phyloP scores from a whole-genome alignment of 2,797 vertebrate genomes.

The Coregonus ussuriensis region DNA sequence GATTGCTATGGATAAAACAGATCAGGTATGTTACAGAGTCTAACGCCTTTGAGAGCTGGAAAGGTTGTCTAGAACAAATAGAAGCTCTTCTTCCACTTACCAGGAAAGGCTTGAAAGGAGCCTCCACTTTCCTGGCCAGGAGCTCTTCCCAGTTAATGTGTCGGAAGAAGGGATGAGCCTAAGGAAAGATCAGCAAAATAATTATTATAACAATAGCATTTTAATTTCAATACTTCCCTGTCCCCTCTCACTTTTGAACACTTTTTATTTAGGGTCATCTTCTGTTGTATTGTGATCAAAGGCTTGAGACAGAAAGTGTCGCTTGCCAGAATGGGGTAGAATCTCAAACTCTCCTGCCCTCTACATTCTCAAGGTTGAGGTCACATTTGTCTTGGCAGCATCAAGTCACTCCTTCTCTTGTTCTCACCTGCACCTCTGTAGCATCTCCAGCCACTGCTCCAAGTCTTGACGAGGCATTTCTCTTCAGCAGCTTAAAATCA shows the following conservation, averaged over 20 bases:
- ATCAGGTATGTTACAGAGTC: conserved; percentile 19
- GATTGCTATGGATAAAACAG: conserved; percentile 84
- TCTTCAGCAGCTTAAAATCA: conserved; percentile 89
- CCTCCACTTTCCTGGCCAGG: conserved; percentile 93
- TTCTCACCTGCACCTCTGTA: conserved; percentile 92
- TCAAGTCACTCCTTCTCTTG: neutral
- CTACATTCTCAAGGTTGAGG: too few relatives aligned
- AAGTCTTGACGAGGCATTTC: conserved; percentile 93
- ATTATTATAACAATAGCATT: neutral
- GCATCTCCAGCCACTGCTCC: conserved; percentile 92
- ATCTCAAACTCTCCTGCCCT: too few relatives aligned
- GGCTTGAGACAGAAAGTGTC: too few relatives aligned
- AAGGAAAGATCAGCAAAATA: conserved; percentile 15
- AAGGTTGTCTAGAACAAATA: conserved; percentile 22
- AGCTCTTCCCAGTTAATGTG: conserved; percentile 97
- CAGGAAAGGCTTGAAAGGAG: conserved; percentile 95
- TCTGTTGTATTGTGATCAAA: neutral
- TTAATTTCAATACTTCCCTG: neutral
- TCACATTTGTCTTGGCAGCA: neutral
- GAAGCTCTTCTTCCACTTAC: conserved; percentile 69
- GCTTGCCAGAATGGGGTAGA: too few relatives aligned
- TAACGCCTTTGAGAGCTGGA: conserved; percentile 28
- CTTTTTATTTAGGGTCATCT: neutral
- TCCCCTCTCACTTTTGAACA: too few relatives aligned
- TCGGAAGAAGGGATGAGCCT: conserved; percentile 94